Conservation (phyloP, 2,888 invertebrate species). For the Phalera bucephala region DNA sequence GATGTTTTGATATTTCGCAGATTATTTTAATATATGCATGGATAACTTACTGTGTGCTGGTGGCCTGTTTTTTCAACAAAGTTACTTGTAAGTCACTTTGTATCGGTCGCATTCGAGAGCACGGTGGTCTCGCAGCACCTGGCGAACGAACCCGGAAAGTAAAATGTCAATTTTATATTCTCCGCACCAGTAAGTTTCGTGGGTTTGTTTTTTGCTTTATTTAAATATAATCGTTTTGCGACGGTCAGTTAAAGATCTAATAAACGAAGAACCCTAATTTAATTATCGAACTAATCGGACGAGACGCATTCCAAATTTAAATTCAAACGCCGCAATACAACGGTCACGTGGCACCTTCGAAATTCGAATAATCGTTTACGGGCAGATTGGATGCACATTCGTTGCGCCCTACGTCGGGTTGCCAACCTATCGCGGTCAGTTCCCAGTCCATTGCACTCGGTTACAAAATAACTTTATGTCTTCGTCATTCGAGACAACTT, state of each 20-base stretch:
- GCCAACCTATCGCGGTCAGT: constrained; percentile 65
- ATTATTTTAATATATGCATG: constrained; percentile 74
- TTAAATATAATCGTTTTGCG: constrained; percentile 18
- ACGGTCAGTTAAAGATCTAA: constrained; percentile 25
- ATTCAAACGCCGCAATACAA: constrained; percentile 34
- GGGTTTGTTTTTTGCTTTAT: constrained; percentile 12
- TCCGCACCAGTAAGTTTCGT: constrained; percentile 35
- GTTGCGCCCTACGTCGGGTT: constrained; percentile 47
- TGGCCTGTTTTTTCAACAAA: constrained; percentile 66
- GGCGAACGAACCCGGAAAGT: constrained; percentile 64
- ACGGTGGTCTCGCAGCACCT: constrained; percentile 63
- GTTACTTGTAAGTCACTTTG: constrained; percentile 78
- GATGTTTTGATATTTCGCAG: constrained; percentile 74
- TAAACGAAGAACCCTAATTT: constrained; percentile 37
- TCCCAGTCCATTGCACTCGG: constrained; percentile 70
- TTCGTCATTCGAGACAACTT: constrained; percentile 60
- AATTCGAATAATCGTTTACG: constrained; percentile 65
- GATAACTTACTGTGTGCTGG: constrained; percentile 69
- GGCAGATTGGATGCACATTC: constrained; percentile 52
- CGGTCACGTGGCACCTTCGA: constrained; percentile 58
- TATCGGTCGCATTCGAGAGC: constrained; percentile 49
- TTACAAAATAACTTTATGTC: constrained; percentile 71
- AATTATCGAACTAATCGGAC: constrained; percentile 44
- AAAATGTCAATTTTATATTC: constrained; percentile 63
- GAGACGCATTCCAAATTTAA: constrained; percentile 44